Evolutionary conservation across 2,113 vertebrate species (phyloP).

Genomic region (Microcebus griseorufus): DNA sequence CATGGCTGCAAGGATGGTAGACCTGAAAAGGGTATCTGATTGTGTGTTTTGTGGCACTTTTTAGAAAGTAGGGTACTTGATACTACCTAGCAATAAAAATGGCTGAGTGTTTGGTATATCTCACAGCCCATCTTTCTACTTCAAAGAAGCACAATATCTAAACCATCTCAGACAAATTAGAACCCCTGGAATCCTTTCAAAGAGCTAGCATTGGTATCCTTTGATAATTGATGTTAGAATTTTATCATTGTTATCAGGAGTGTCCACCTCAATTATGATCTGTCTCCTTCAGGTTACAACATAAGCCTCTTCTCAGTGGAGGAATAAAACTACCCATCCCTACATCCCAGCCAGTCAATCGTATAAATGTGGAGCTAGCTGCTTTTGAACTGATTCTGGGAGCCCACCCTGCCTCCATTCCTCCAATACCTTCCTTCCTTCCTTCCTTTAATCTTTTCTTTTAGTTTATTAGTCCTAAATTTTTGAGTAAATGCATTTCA

Average conservation of each 20-base stretch:
- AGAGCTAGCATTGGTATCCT: not conserved
- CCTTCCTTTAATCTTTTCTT: not conserved
- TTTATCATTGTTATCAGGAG: not conserved
- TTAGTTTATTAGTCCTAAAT: not conserved
- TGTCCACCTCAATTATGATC: not conserved
- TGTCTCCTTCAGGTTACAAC: not conserved
- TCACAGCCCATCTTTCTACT: not conserved
- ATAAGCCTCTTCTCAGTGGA: not conserved
- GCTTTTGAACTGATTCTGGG: not conserved
- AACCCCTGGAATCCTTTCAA: not conserved
- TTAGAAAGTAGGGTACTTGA: not conserved
- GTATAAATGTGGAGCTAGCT: not conserved
- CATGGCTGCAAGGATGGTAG: not conserved
- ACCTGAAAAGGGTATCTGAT: not conserved
- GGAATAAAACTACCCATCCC: not conserved
- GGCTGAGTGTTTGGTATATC: not conserved
- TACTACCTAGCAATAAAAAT: not conserved
- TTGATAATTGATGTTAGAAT: not conserved
- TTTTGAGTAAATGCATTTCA: not conserved
- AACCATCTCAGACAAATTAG: not conserved
- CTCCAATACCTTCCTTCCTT: accelerated
- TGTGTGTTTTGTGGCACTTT: not conserved
- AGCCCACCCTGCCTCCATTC: not conserved
- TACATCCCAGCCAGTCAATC: too few relatives aligned
- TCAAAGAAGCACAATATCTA: not conserved